Base-by-base conservation (phyloP, 2,888 invertebrate species). In the Ariolimax columbianus region DNA sequence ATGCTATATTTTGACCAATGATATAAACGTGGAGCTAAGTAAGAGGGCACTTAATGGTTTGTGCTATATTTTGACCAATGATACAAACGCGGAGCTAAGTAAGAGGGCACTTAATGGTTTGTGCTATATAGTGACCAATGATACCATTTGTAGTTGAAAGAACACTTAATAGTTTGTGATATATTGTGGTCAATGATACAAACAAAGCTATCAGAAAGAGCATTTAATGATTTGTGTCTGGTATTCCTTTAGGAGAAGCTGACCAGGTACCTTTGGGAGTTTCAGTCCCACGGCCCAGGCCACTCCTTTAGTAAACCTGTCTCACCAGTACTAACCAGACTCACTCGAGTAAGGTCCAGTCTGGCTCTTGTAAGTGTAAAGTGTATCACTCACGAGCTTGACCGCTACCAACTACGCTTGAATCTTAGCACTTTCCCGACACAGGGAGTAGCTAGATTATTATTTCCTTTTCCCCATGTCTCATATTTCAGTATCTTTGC, bases 291-390 rank as follows among this genome's bases (percentile, higher is more conserved):
- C 47, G 4, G 43, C 30, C 30, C 78, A 59, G 59, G 78, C 40
- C 75, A 75, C 19, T 17, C 78, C 19, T 33, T 79, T 77, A 90
- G 89, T 89, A 90, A 91, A 81, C 92, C 92, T 14, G 89, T 91
- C 79, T 93, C 93, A n/a, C 93, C 93, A 17, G 89, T 92, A 85
- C 88, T 93, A 85, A 90, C 89, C 87, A 89, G 92, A 86, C 89
- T 91, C 83, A 89, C 91, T 68, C 90, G 91, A 83, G 91, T 91
- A 86, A 87, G 92, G 43, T 92, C 92, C 87, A 92, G 91, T 86
- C 88, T 91, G 38, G 88, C 89, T 80, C 89, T 92, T 79, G 92
- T 92, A 91, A 92, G 92, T 92, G 73, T 7, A 30, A 26, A 43
- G 38, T 40, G 19, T 38, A 40, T 38, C 38, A 14, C 14, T 72